Evolutionary conservation across 2,888 invertebrate species (phyloP).

Genomic region (Mallateleia sp.): DNA sequence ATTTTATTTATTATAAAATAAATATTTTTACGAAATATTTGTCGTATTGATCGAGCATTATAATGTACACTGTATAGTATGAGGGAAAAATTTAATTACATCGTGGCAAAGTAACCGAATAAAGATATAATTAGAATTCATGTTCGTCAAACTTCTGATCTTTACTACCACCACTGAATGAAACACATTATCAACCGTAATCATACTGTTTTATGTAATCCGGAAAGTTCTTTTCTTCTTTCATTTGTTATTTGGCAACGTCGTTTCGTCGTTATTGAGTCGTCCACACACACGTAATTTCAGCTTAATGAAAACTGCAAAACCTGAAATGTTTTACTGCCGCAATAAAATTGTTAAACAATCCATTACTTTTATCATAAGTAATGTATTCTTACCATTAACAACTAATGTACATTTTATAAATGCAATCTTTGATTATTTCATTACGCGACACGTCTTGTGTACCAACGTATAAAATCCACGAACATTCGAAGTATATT

Average conservation of each 20-base stretch:
- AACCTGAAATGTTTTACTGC: conserved; percentile 17
- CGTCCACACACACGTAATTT: conserved; percentile 22
- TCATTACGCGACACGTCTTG: neutral
- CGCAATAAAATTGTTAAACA: conserved; percentile 55
- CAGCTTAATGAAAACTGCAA: conserved; percentile 56
- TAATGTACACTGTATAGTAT: too few relatives aligned
- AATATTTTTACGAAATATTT: too few relatives aligned
- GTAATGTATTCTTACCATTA: conserved; percentile 14
- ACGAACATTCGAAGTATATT: conserved; percentile 20
- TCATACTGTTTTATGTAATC: conserved; percentile 23
- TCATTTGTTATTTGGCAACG: conserved; percentile 23
- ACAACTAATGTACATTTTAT: conserved; percentile 10
- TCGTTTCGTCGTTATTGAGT: conserved; percentile 39
- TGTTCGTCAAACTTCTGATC: neutral
- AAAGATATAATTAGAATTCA: conserved; percentile 3
- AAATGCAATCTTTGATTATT: conserved; percentile 41
- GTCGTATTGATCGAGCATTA: too few relatives aligned
- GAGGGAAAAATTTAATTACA: too few relatives aligned
- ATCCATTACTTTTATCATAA: conserved; percentile 54
- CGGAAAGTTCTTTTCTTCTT: conserved; percentile 13
- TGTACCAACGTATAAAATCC: conserved; percentile 12
- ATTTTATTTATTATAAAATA: too few relatives aligned
- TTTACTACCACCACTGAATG: neutral
- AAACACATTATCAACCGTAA: conserved; percentile 1
- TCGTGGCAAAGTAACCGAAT: neutral